These are phyloP conservation scores for Alexandromys fortis DNA, from an alignment of 2,113 vertebrate genomes.

Conservation along the genomic window DNA sequence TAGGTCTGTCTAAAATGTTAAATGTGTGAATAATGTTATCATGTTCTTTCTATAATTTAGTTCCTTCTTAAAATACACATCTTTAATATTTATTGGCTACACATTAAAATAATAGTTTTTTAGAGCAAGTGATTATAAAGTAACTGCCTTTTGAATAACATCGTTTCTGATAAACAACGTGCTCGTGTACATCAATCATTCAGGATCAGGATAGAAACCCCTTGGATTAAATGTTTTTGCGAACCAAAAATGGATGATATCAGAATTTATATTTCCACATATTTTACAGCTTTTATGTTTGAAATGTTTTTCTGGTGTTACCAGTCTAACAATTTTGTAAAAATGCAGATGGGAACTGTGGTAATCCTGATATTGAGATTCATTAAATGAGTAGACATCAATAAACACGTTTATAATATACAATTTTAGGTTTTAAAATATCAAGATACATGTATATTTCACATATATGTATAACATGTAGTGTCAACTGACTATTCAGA, in stretches of 20 bases:
- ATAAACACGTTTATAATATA: neutral
- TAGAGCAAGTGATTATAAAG: neutral
- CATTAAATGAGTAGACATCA: neutral
- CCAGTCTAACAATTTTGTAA: neutral
- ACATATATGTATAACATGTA: neutral
- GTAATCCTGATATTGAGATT: neutral
- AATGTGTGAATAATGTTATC: neutral
- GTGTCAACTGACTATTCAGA: neutral
- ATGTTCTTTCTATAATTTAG: neutral
- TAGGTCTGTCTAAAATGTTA: neutral
- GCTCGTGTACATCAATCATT: neutral
- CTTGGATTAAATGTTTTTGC: neutral
- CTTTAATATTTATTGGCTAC: neutral
- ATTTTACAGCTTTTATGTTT: neutral
- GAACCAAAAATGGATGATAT: neutral
- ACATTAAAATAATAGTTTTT: neutral
- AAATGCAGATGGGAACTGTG: neutral
- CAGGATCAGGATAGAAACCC: neutral
- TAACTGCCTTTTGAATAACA: neutral
- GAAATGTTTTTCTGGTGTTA: neutral
- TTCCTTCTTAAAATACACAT: neutral
- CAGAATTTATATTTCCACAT: neutral
- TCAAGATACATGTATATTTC: neutral
- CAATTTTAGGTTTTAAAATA: neutral
- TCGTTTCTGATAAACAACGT: neutral